Conservation (phyloP, 2,113 vertebrate species). For the Callithrix jacchus region DNA sequence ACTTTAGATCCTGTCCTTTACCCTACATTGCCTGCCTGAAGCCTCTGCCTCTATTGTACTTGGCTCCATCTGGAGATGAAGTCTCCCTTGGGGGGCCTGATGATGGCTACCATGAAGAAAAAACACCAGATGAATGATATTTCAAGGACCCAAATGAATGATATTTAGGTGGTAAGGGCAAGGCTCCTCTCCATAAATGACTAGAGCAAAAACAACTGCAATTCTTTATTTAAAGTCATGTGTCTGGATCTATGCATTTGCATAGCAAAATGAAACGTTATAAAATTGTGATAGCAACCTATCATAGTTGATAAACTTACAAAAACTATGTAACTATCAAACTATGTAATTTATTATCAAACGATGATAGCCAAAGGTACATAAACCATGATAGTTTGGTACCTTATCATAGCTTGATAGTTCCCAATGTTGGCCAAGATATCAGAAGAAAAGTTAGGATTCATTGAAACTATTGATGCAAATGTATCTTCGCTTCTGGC, state of each 20-base stretch:
- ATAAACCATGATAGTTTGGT: too few species aligned
- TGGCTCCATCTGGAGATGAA: background rate
- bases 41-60: background rate
- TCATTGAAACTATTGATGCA: slow-evolving; percentile 3
- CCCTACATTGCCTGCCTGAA: background rate
- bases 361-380: too few species aligned
- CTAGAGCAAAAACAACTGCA: background rate
- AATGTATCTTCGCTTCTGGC: background rate
- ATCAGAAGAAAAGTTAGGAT: slow-evolving; percentile 10
- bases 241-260: background rate
- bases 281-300: background rate
- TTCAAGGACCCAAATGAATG: background rate
- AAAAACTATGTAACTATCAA: too few species aligned
- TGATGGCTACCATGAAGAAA: background rate
- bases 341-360: too few species aligned
- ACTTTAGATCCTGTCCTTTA: background rate
- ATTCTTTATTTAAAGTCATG: background rate
- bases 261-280: background rate
- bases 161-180: background rate
- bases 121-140: background rate
- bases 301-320: too few species aligned
- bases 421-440: background rate
- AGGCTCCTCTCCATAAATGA: background rate
- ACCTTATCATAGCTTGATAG: too few species aligned
- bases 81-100: background rate